Evolutionary conservation across 2,888 invertebrate genomes (phyloP).

Genomic region (Yponomeuta malinellus): DNA sequence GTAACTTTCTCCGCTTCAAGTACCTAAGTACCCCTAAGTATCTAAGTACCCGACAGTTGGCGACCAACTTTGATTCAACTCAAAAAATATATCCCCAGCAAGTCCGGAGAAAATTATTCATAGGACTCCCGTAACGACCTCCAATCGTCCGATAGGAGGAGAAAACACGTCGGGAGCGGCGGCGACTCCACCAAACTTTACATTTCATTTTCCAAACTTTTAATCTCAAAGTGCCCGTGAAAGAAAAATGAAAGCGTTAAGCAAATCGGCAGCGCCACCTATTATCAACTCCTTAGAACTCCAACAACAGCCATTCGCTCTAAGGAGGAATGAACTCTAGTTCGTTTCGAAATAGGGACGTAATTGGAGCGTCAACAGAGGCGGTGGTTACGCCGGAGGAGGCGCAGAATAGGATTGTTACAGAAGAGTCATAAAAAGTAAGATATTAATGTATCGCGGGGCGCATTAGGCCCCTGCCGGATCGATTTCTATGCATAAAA

Average conservation of each 20-base stretch:
- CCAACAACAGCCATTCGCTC: constrained; percentile 28
- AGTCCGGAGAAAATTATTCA: neutral
- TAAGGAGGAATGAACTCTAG: neutral
- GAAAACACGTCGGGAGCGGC: neutral
- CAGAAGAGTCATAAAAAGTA: constrained; percentile 75
- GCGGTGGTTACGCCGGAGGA: neutral
- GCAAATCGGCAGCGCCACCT: constrained; percentile 72
- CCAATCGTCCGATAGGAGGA: constrained; percentile 5
- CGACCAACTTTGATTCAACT: neutral
- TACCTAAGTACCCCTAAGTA: no score
- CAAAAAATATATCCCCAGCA: neutral
- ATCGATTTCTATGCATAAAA: constrained; percentile 76
- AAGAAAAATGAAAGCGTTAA: constrained; percentile 70
- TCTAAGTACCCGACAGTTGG: neutral
- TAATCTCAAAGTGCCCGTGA: constrained; percentile 76
- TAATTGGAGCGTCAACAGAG: neutral
- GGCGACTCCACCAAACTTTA: constrained; percentile 43
- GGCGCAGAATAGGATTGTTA: constrained; percentile 49
- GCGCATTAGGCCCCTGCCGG: constrained; percentile 70
- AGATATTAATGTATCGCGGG: constrained; percentile 77
- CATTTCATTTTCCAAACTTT: constrained; percentile 72
- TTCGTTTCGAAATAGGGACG: neutral
- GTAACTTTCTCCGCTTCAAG: no score
- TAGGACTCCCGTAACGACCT: neutral
- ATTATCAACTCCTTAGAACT: constrained; percentile 64